Evolutionary conservation across 2,888 invertebrate species (phyloP).

Genomic region (Fragum sueziense): DNA sequence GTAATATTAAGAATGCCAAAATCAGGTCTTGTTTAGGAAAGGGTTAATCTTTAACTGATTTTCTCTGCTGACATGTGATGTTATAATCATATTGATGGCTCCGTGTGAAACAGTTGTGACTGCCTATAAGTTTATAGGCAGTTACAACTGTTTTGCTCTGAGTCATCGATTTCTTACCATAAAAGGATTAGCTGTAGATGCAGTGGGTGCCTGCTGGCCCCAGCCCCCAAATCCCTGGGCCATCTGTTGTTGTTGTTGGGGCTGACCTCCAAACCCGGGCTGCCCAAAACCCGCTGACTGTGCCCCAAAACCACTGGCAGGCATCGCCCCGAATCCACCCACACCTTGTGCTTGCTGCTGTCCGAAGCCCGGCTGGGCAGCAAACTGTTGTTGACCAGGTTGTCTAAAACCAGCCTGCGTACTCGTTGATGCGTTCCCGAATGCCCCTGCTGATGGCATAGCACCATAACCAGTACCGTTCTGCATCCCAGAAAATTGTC

Average conservation of each 20-base stretch:
- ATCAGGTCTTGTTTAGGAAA: too few relatives aligned
- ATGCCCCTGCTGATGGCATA: constrained; percentile 46
- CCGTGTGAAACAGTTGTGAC: too few relatives aligned
- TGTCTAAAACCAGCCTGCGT: constrained; percentile 35
- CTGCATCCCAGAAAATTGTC: constrained; percentile 57
- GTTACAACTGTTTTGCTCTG: too few relatives aligned
- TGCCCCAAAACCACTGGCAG: constrained; percentile 29
- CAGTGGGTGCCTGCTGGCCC: constrained; percentile 42
- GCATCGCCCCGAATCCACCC: constrained; percentile 42
- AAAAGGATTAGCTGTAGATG: constrained; percentile 72
- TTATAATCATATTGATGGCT: too few relatives aligned
- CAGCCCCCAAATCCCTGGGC: constrained; percentile 42
- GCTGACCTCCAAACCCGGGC: constrained; percentile 31
- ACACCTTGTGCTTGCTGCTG: constrained; percentile 42
- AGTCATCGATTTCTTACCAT: too few relatives aligned
- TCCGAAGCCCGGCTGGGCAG: constrained; percentile 53
- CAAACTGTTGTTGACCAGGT: constrained; percentile 15
- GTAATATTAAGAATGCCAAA: too few relatives aligned
- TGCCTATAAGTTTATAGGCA: too few relatives aligned
- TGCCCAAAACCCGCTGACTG: constrained; percentile 38
- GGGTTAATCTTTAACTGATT: too few relatives aligned
- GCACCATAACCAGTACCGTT: constrained; percentile 71
- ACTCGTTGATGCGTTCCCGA: constrained; percentile 43
- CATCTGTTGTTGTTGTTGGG: constrained; percentile 48
- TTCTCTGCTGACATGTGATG: too few relatives aligned